Evolutionary conservation across 2,797 vertebrate species (phyloP).

Genomic region (Enteromius radiatus): DNA sequence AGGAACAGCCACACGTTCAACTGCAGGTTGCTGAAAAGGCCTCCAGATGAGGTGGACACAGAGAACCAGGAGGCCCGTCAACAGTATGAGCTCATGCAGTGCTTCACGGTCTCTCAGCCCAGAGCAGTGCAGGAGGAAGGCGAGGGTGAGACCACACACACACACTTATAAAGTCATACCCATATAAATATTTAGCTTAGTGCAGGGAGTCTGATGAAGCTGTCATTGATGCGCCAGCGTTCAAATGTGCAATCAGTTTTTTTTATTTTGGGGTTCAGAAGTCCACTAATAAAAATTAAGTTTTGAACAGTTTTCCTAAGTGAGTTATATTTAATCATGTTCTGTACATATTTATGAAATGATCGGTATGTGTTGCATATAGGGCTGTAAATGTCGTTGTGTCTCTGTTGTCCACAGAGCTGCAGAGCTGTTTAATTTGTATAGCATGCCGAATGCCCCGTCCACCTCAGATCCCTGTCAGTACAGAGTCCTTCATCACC

Average conservation of each 20-base stretch:
- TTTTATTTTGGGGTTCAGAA: not conserved
- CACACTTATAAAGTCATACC: constrained; percentile 34
- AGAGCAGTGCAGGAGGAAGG: constrained; percentile 88
- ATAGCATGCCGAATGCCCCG: constrained; percentile 90
- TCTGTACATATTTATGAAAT: not conserved
- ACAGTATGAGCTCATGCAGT: constrained; percentile 96
- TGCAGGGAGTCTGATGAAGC: not conserved
- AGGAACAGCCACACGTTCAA: constrained; percentile 92
- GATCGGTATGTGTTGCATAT: not conserved
- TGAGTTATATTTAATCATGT: not conserved
- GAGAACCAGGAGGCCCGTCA: constrained; percentile 91
- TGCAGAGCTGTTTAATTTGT: constrained; percentile 94
- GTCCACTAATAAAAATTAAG: not conserved
- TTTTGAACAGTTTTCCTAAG: not conserved
- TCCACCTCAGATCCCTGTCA: constrained; percentile 76
- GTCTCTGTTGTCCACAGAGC: constrained; percentile 75
- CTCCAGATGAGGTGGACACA: constrained; percentile 84
- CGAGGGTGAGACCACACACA: constrained; percentile 78
- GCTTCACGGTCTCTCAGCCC: constrained; percentile 92
- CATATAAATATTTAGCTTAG: constrained; percentile 13
- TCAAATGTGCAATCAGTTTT: not conserved
- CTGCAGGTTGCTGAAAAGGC: constrained; percentile 93
- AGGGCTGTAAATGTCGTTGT: not conserved
- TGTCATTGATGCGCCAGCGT: constrained; percentile 11
- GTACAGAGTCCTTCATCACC: constrained; percentile 92